These are phyloP conservation scores for Scomber colias DNA, from an alignment of 2,113 vertebrate genomes.

Conservation along the genomic window DNA sequence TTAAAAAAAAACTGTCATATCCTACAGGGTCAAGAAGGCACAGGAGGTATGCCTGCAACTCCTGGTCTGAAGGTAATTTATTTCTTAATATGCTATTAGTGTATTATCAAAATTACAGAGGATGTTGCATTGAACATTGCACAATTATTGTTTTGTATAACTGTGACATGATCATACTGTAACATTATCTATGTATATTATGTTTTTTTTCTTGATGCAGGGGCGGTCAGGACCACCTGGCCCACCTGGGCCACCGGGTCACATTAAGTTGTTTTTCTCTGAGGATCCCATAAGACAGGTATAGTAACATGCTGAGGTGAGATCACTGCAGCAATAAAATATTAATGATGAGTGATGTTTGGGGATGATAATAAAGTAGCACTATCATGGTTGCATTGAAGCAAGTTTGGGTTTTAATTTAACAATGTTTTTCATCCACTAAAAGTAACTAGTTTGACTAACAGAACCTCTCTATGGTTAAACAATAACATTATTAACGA, in stretches of 20 bases:
- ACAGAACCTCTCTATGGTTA: too few relatives aligned
- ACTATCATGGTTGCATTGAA: background rate
- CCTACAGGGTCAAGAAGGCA: slow-evolving; percentile 76
- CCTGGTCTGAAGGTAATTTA: slow-evolving; percentile 66
- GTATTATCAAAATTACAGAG: background rate
- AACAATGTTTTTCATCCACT: too few relatives aligned
- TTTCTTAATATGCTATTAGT: background rate
- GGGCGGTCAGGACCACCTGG: slow-evolving; percentile 88
- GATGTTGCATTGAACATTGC: background rate
- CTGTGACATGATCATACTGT: background rate
- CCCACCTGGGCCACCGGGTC: slow-evolving; percentile 89
- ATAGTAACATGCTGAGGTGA: slow-evolving; percentile 2
- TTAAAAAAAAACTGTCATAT: background rate
- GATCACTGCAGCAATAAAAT: background rate
- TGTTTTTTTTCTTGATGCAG: slow-evolving; percentile 65
- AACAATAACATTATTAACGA: too few relatives aligned
- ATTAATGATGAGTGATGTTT: background rate
- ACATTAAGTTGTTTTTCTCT: slow-evolving; percentile 73
- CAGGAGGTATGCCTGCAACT: slow-evolving; percentile 50
- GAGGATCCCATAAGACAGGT: slow-evolving; percentile 49
- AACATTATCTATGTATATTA: background rate
- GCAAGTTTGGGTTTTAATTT: background rate
- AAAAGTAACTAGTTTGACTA: too few relatives aligned
- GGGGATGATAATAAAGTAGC: background rate
- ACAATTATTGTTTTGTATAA: background rate